Conservation (phyloP, 2,888 invertebrate species). For the Argyresthia albistria region DNA sequence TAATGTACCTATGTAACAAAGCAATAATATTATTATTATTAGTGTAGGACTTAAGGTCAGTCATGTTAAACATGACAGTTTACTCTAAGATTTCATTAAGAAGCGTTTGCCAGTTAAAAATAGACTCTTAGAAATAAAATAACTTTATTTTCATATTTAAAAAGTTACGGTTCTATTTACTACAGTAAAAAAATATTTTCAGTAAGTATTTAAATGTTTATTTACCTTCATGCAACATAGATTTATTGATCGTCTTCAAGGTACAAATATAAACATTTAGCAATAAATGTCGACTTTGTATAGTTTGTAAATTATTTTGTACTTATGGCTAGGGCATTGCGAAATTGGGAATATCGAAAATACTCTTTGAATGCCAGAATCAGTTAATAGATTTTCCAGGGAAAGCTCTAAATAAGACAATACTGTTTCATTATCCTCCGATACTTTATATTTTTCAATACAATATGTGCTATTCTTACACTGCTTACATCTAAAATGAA, state of each 20-base stretch:
- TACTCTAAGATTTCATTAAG: background rate
- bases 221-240: background rate
- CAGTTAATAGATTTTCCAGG: background rate
- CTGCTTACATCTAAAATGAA: too few species aligned
- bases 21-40: too few species aligned
- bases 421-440: background rate
- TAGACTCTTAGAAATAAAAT: background rate
- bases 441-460: background rate
- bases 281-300: too few species aligned
- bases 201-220: background rate
- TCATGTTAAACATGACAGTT: too few species aligned
- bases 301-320: background rate
- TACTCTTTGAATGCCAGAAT: conserved; percentile 58
- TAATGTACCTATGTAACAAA: too few species aligned
- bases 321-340: conserved; percentile 27
- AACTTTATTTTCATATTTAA: background rate
- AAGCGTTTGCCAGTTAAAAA: background rate
- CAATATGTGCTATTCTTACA: too few species aligned
- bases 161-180: background rate
- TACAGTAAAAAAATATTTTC: background rate
- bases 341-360: conserved; percentile 56
- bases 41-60: too few species aligned
- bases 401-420: background rate
- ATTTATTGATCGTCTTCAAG: background rate
- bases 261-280: background rate